Base-by-base conservation (phyloP, 2,888 invertebrate genomes). In the Dorcus hopei region DNA sequence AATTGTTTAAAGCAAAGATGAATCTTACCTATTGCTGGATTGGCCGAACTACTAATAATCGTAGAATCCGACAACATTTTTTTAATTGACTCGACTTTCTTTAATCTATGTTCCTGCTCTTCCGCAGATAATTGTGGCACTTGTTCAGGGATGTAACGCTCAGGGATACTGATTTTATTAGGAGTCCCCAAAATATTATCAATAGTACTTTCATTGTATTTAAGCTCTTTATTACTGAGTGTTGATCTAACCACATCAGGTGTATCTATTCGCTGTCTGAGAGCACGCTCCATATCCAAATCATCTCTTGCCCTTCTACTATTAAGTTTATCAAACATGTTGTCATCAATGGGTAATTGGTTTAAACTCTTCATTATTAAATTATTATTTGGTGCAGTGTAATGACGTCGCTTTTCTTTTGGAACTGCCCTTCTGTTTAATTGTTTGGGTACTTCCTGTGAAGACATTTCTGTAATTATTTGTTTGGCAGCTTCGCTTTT, bases 111-210 rank as follows among this genome's bases (percentile, higher is more conserved):
- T 70, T 89, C 87, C 73, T 91, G 89, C 73, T 95, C 95, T 72
- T 93, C 93, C 0, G 89, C 90, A 0, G 91, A 88, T 47, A 93
- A 77, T 77, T 93, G 91, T 65, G 94, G 94, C 64, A 91, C 87
- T 81, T 91, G 90, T 77, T 95, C 95, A 19, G 95, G 94, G 68
- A 95, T 89, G 72, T 95, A 95, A 66, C 95, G 84, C 79, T 95
- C 95, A 0, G 95, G 95, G 70, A 95, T 95, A 61, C 89, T 82
- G 67, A 95, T 95, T 81, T 95, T 95, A 77, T 90, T 90, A 9
- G 95, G 95, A 11, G 93, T 90, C 49, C 91, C 90, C 38, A 95
- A 80, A 70, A 95, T 81, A 74, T 87, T 89, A 76, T 95, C 95
- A 65, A 95, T 95, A 49, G 94, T 92, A 67, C 85, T 87, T 72